phyloP scores from a whole-genome alignment of 1,140 invertebrate genomes.

The Stenopsyche tienmushanensis region DNA sequence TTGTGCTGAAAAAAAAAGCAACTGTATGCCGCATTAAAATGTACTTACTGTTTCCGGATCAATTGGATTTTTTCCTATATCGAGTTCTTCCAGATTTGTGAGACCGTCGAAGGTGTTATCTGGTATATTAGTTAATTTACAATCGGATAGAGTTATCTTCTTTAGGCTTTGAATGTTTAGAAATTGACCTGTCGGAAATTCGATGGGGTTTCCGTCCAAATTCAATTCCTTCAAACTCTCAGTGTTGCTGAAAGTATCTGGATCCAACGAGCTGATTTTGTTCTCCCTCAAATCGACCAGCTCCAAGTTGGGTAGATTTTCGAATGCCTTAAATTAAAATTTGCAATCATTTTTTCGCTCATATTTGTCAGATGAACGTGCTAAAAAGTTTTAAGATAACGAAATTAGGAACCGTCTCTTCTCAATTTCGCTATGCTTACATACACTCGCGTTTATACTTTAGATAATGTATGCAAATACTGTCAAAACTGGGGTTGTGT shows the following conservation, averaged over 20 bases:
- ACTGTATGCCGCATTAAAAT: too few species aligned
- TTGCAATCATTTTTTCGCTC: neutral
- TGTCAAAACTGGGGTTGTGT: neutral
- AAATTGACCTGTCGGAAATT: slow-evolving; percentile 47
- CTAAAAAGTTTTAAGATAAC: too few species aligned
- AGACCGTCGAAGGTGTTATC: slow-evolving; percentile 47
- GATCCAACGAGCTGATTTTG: slow-evolving; percentile 52
- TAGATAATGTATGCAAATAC: neutral
- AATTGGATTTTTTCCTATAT: slow-evolving; percentile 52
- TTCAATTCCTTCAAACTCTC: slow-evolving; percentile 53
- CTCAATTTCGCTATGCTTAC: too few species aligned
- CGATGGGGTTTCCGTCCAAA: slow-evolving; percentile 55
- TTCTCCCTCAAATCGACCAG: slow-evolving; percentile 56
- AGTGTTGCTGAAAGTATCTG: slow-evolving; percentile 53
- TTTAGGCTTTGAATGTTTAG: slow-evolving; percentile 44
- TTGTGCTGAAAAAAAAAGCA: too few species aligned
- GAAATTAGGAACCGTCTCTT: too few species aligned
- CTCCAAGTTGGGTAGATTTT: slow-evolving; percentile 37
- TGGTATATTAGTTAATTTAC: slow-evolving; percentile 45
- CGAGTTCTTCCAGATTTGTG: slow-evolving; percentile 49
- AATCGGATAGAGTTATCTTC: slow-evolving; percentile 45
- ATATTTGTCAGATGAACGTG: too few species aligned
- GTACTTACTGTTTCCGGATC: slow-evolving; percentile 42
- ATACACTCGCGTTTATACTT: too few species aligned
- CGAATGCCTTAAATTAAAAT: slow-evolving; percentile 41